These are phyloP conservation scores for Clupea harengus DNA, from an alignment of 2,113 vertebrate genomes.

Conservation along the genomic window DNA sequence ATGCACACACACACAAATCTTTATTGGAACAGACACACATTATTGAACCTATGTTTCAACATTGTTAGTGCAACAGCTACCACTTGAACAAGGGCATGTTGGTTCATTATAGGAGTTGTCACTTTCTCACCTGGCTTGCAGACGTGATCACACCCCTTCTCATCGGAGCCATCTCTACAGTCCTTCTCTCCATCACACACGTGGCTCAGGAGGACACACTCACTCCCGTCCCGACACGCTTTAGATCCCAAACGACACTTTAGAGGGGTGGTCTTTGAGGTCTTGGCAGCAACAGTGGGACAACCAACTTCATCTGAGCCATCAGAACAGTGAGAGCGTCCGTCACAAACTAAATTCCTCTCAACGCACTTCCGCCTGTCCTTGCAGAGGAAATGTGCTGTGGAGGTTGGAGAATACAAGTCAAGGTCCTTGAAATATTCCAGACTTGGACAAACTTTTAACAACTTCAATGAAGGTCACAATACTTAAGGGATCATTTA, in stretches of 20 bases:
- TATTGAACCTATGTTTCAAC: too few relatives aligned
- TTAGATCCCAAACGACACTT: conserved; percentile 59
- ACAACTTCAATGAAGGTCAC: too few relatives aligned
- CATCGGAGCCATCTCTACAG: conserved; percentile 82
- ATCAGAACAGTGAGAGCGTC: conserved; percentile 73
- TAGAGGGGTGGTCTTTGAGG: not conserved
- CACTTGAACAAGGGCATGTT: too few relatives aligned
- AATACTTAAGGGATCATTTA: too few relatives aligned
- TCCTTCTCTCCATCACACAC: conserved; percentile 80
- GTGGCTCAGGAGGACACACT: conserved; percentile 72
- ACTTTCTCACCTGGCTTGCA: conserved; percentile 69
- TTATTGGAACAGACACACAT: too few relatives aligned
- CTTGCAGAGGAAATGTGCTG: conserved; percentile 72
- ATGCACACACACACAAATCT: not conserved
- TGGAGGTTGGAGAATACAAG: not conserved
- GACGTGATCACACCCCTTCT: conserved; percentile 66
- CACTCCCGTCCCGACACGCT: conserved; percentile 66
- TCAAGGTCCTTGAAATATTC: not conserved
- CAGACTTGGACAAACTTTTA: not conserved
- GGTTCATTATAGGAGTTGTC: too few relatives aligned
- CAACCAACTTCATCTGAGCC: conserved; percentile 80
- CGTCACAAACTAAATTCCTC: conserved; percentile 71
- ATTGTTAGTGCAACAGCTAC: too few relatives aligned
- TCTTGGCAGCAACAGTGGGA: conserved; percentile 19
- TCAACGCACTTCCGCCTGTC: conserved; percentile 63